Base-by-base conservation (phyloP, 2,797 vertebrate species). In the Aulostomus chinensis region DNA sequence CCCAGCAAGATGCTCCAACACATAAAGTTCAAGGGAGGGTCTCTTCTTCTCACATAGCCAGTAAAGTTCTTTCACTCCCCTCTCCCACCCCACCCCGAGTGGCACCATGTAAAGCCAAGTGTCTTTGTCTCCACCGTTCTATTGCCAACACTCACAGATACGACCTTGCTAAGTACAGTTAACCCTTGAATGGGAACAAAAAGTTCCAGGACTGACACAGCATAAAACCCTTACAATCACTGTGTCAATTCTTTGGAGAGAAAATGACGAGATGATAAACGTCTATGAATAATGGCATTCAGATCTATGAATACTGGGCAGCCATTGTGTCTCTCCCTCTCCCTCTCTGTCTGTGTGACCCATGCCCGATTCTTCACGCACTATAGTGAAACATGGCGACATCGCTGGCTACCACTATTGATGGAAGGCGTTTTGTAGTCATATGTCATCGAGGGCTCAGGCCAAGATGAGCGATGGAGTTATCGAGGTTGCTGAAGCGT, bases 271-370 rank as follows among this genome's bases (percentile, higher is more conserved):
- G 76, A 82, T 90, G 79, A 83, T 90, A 73, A 88, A 82, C 68
- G 61, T 65, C 51, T 71, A 58, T 90, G 86, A 92, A 89, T 89
- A 82, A 87, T 84, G 73, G 48, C 84, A 88, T 91, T 92, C 82
- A 91, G 61, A 42, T 58, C 52, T 24, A 39, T 31, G 58, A 42
- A 81, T 72, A 91, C 86, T 92, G 78, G 84, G 78, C 58, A 16
- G 26, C 84, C 71, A 80, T 93, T 93, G 92, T 93, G 81, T 79
- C 81, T 20, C 77, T 70, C 72, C 53, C 80, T 69, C 74, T 93
- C 80, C 78, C 81, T 20, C 77, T 70, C 72, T 55, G 79, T 69
- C 74, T 71, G 80, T 84, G 71, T 75, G 62, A 78, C 74, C 79
- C 75, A 49, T 67, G 65, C 54, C 70, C 60, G 53, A 78, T 74